Conservation (phyloP, 2,888 invertebrate genomes). For the Diaphora mendica region DNA sequence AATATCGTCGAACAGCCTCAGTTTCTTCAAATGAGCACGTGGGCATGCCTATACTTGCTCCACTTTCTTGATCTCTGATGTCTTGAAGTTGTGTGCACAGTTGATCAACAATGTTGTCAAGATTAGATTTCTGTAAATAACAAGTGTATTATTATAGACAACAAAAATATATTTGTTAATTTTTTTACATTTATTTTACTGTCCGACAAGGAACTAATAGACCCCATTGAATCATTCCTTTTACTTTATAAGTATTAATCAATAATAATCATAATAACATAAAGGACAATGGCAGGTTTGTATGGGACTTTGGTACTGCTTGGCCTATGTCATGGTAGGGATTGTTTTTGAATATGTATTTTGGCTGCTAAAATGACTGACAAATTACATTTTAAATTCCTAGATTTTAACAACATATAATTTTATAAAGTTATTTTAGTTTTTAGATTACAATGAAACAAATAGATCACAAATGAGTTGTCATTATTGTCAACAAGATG, state of each 20-base stretch:
- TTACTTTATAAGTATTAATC: no score
- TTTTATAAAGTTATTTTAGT: no score
- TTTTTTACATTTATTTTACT: neutral
- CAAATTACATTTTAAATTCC: no score
- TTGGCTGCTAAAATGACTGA: no score
- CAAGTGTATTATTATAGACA: constrained; percentile 18
- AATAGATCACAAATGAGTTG: no score
- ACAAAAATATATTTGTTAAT: neutral
- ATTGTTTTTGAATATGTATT: no score
- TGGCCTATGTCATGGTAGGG: no score
- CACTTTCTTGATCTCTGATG: constrained; percentile 83
- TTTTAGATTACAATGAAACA: no score
- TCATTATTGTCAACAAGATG: no score
- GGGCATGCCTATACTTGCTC: constrained; percentile 83
- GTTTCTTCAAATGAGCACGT: constrained; percentile 83
- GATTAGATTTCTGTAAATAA: constrained; percentile 90
- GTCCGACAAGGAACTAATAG: neutral
- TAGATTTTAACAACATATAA: no score
- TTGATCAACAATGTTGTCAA: constrained; percentile 94
- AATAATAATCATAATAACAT: neutral
- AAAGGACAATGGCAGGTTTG: neutral
- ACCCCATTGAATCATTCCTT: neutral
- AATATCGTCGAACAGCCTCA: constrained; percentile 91
- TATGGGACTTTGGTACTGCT: no score
- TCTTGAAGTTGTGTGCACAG: constrained; percentile 92